Conservation (phyloP, 2,113 vertebrate species). For the Mixornis gularis region DNA sequence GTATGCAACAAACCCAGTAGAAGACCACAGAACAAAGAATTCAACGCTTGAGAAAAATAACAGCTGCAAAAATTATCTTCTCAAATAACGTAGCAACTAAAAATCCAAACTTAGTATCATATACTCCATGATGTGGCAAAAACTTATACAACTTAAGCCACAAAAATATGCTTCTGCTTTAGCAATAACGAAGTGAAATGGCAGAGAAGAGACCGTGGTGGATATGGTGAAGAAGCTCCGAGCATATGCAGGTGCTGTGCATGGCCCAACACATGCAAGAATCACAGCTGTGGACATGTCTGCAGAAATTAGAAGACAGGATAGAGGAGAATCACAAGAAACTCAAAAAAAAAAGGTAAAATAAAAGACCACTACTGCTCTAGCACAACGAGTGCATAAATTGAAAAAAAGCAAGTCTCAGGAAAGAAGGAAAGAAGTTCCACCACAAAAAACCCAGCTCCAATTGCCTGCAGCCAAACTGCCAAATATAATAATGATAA, state of each 20-base stretch:
- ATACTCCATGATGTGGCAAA: background rate
- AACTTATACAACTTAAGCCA: too few species aligned
- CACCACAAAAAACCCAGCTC: background rate
- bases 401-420: too few species aligned
- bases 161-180: background rate
- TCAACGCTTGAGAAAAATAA: background rate
- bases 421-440: background rate
- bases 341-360: background rate
- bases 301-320: background rate
- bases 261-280: background rate
- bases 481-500: background rate
- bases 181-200: background rate
- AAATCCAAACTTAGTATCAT: background rate
- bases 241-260: background rate
- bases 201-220: background rate
- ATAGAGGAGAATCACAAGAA: background rate
- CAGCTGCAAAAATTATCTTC: background rate
- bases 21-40: background rate
- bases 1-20: background rate
- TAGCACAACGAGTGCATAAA: background rate
- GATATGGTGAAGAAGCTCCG: background rate
- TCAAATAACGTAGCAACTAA: background rate
- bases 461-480: too few species aligned
- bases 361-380: background rate
- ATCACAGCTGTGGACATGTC: background rate